These are phyloP conservation scores for Anagyrus pseudococci DNA, from an alignment of 2,888 invertebrate species.

Conservation along the genomic window DNA sequence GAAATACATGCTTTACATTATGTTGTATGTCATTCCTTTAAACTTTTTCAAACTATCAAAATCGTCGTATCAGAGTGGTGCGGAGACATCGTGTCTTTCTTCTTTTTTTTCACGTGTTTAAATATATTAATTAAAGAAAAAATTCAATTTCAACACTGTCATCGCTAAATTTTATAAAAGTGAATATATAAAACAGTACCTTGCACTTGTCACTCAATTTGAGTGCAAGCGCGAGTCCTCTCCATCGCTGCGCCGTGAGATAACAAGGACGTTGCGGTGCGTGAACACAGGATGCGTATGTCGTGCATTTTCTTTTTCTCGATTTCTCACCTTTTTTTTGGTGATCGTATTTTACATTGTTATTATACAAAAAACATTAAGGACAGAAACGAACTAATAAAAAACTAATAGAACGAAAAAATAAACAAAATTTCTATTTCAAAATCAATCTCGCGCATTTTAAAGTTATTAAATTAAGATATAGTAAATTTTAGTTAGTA, in stretches of 20 bases:
- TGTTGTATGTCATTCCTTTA: neutral
- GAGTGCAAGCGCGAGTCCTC: constrained; percentile 78
- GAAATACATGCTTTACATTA: neutral
- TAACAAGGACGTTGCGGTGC: constrained; percentile 57
- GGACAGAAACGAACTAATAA: neutral
- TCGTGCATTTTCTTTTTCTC: constrained; percentile 41
- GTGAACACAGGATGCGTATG: constrained; percentile 63
- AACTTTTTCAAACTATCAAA: neutral
- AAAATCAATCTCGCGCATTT: no score
- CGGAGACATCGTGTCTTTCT: constrained; percentile 41
- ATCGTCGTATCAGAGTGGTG: constrained; percentile 45
- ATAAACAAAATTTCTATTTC: neutral
- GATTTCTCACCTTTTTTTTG: constrained; percentile 22
- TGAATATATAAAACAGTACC: constrained; percentile 68
- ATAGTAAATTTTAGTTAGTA: no score
- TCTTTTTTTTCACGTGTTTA: neutral
- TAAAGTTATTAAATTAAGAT: no score
- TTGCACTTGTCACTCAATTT: constrained; percentile 82
- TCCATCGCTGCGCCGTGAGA: constrained; percentile 63
- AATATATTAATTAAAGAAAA: constrained; percentile 10
- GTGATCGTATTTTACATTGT: neutral
- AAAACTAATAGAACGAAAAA: neutral
- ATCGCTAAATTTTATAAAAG: constrained; percentile 45
- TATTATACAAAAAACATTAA: neutral
- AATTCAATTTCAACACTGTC: constrained; percentile 14